Evolutionary conservation across 2,888 invertebrate species (phyloP), one percentile per base, ranked within the genome.

Genomic region (Lamproptera curius): DNA sequence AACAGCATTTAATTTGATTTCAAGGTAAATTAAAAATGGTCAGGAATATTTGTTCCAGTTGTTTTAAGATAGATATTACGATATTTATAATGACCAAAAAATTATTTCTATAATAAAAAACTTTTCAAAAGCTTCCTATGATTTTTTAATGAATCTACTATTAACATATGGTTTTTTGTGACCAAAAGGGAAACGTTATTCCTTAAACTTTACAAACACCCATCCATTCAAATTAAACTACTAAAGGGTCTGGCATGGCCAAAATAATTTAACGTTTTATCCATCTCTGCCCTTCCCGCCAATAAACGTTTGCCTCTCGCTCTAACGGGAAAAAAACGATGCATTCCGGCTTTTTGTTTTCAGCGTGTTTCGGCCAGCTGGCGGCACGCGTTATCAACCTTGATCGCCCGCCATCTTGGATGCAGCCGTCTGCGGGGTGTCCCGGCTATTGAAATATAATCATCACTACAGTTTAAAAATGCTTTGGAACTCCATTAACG

Each of bases 361-460:
- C 72, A 76, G 70, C 61, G 53, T 58, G 55, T 71, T 76, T 69
- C 70, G 73, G 65, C 60, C 77, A 77, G 77, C 79, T 76, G 73
- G 73, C 63, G 65, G 58, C 75, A 84, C 83, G 83, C 85, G 82
- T 84, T 75, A 60, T 66, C 57, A 57, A 81, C 84, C 80, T 85
- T 85, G 85, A 85, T 85, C 85, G 82, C 82, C 58, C 70, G 78
- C 79, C 83, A 83, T 84, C 62, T 84, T 85, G 76, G 62, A 74
- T 82, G 80, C 84, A 84, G 73, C 63, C 76, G 81, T 80, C 83
- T 83, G n/a, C 80, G 70, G 65, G 39, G 67, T 67, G 50, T 52
- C 61, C 62, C 63, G 63, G 62, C 63, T 35, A 28, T 43, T 28
- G 20, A 20, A 38, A 38, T 43, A 40, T 36, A 44, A 26, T 36